Evolutionary conservation across 2,888 invertebrate species (phyloP), one percentile per base, ranked within the genome.

Genomic region (Aphidius colemani): DNA sequence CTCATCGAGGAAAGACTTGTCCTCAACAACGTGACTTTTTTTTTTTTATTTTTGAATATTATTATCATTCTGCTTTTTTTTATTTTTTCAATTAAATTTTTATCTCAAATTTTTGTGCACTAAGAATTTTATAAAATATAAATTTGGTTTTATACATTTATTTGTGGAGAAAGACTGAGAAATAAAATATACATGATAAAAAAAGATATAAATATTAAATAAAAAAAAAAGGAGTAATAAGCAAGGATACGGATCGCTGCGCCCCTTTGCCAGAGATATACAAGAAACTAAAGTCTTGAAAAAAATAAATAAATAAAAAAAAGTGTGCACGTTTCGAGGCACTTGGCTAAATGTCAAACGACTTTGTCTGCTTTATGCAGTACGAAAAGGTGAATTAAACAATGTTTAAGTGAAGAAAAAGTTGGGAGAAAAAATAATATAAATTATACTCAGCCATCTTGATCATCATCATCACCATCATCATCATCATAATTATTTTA

Each of bases 161-260:
- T 6, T 10, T 45, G 45, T 45, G 8, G 7, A 45, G 7, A 45
- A 10, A 10, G 9, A 45, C 30, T 8, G 51, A 10, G 9, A 9
- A 8, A 10, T 9, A 30, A 30, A 30, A 51, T 7, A 30, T 50
- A 7, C 7, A 30, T 9, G 9, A 51, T 51, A 51, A 39, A 51
- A 51, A 10, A 7, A 51, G 9, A 8, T 8, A 51, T 13, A n/a
- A n/a, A 53, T 10, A 55, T 9, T 9, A n/a, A 13, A 39, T 30
- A 39, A 51, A n/a, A 46, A 41, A 45, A 53, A 51, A 39, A 41
- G 43, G 56, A 49, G 48, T 41, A 41, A 46, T 66, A 66, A 66
- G 65, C 61, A 65, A 70, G 65, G 69, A 70, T 70, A 70, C 69
- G 68, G 68, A 68, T 70, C 70, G 68, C 67, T 70, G 70, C 67